Evolutionary conservation across 2,113 vertebrate species (phyloP).

Genomic region (Tachuris rubrigastra): DNA sequence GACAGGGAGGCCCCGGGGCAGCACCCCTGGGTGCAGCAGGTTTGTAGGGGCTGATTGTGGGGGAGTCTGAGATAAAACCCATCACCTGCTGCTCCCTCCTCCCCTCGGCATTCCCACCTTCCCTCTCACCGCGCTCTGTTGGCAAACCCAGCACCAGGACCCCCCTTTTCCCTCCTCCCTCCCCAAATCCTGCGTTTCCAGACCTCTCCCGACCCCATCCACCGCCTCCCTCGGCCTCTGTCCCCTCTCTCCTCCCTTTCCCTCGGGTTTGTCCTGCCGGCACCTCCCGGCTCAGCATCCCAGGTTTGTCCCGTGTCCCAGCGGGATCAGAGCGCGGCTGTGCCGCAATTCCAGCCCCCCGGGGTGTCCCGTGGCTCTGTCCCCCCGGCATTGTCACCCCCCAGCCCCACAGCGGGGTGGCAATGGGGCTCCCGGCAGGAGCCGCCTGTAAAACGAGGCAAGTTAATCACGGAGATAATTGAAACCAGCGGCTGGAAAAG

Average conservation of each 20-base stretch:
- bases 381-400: neutral
- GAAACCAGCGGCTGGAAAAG: neutral
- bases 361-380: neutral
- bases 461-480: slow-evolving; percentile 49
- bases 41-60: neutral
- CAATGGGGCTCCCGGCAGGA: neutral
- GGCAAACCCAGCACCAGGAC: neutral
- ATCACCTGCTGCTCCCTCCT: neutral
- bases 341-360: neutral
- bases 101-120: neutral
- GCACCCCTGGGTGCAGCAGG: neutral
- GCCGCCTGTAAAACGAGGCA: neutral
- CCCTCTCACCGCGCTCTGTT: neutral
- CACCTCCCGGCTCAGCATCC: neutral
- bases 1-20: neutral
- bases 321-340: neutral
- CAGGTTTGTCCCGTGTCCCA: neutral
- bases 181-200: neutral
- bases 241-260: neutral
- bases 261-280: neutral
- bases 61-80: accelerated
- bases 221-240: neutral
- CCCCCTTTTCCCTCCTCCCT: neutral
- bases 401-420: neutral
- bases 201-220: neutral